A percentile compares a stretch with the other conserved stretches of the same genome.
These are phyloP conservation scores for Drosophila kikkawai DNA, from an alignment of 1,140 invertebrate genomes.

Conservation along the genomic window DNA sequence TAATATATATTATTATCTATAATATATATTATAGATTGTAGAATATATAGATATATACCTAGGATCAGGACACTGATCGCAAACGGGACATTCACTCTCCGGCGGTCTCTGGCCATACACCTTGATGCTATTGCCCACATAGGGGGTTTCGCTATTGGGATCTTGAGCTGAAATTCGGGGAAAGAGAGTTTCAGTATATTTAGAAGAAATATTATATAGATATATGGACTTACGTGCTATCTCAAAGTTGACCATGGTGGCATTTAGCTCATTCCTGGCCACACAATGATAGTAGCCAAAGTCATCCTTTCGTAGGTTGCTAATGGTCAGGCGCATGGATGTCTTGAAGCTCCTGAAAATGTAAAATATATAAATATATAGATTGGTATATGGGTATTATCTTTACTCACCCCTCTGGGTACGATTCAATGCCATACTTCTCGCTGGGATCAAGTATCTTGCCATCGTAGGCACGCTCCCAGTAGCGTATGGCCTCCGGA, in stretches of 20 bases:
- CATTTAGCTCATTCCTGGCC: slow-evolving; percentile 92
- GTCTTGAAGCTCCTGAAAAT: slow-evolving; percentile 68
- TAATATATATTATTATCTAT: no score
- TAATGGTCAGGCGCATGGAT: slow-evolving; percentile 91
- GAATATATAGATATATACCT: slow-evolving; percentile 53
- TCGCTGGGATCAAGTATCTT: slow-evolving; percentile 89
- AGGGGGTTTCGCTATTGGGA: slow-evolving; percentile 81
- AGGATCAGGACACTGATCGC: slow-evolving; percentile 86
- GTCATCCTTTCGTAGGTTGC: slow-evolving; percentile 88
- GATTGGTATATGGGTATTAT: no score
- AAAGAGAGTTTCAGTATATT: no score
- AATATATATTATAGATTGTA: no score
- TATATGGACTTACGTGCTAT: slow-evolving; percentile 88
- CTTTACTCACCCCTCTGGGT: slow-evolving; percentile 85
- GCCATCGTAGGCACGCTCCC: slow-evolving; percentile 92
- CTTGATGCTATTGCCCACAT: slow-evolving; percentile 81
- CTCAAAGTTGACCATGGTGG: slow-evolving; percentile 91
- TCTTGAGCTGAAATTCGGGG: slow-evolving; percentile 63
- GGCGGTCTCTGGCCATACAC: slow-evolving; percentile 87
- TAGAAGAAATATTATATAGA: no score
- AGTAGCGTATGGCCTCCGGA: slow-evolving; percentile 93
- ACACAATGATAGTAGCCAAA: slow-evolving; percentile 92
- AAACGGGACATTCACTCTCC: slow-evolving; percentile 87
- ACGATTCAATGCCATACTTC: slow-evolving; percentile 89
- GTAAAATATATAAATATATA: no score